Evolutionary conservation across 2,797 vertebrate genomes (phyloP).

Genomic region (Podarcis lilfordi): DNA sequence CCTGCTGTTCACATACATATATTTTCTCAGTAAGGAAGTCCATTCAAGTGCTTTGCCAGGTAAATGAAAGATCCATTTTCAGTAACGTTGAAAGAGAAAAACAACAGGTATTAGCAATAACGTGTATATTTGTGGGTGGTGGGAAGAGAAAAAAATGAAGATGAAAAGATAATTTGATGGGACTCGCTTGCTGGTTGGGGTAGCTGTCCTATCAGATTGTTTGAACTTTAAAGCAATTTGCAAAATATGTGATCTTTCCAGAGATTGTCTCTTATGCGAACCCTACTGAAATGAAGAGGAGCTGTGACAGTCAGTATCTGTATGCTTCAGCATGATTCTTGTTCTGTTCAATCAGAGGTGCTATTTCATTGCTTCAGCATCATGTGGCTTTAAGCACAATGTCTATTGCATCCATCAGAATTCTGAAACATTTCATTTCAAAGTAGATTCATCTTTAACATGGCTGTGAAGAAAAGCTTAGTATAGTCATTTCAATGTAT

Average conservation of each 20-base stretch:
- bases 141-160: background rate
- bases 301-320: background rate
- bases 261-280: background rate
- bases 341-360: background rate
- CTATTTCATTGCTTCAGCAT: background rate
- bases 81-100: no score
- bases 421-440: background rate
- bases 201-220: background rate
- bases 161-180: background rate
- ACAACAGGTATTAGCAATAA: no score
- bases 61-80: no score
- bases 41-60: background rate
- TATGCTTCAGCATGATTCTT: background rate
- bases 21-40: background rate
- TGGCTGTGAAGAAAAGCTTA: background rate
- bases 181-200: background rate
- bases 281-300: background rate
- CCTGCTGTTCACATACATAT: background rate
- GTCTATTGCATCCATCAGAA: background rate
- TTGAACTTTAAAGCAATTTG: background rate
- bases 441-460: background rate
- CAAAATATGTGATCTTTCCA: background rate
- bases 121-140: background rate
- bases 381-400: background rate
- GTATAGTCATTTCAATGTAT: background rate